These are phyloP conservation scores for Polyergus mexicanus DNA, from an alignment of 1,140 invertebrate species.

Conservation along the genomic window DNA sequence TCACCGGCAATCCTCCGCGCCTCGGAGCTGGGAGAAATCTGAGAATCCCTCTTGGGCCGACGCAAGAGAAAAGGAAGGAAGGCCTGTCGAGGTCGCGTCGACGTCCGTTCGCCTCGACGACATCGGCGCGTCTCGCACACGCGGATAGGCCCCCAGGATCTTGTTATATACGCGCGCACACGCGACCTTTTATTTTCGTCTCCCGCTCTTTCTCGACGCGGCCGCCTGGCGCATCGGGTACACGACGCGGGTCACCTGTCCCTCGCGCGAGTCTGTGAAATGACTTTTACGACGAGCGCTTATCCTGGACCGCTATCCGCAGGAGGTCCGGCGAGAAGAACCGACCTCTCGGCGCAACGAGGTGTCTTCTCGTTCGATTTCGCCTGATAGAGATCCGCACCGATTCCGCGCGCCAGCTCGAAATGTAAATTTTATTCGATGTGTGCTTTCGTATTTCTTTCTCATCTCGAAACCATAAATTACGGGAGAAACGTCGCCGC, in stretches of 20 bases:
- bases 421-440: constrained; percentile 84
- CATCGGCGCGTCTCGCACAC: constrained; percentile 4
- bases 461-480: constrained; percentile 78
- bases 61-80: background rate
- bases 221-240: constrained; percentile 33
- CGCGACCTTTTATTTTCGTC: constrained; percentile 63
- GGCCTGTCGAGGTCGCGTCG: constrained; percentile 31
- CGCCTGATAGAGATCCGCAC: constrained; percentile 74
- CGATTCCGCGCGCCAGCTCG: background rate
- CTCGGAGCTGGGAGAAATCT: background rate
- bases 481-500: constrained; percentile 70
- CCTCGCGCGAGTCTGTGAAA: constrained; percentile 81
- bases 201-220: constrained; percentile 23
- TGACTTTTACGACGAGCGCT: constrained; percentile 84
- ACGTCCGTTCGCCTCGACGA: constrained; percentile 50
- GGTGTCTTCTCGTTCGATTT: constrained; percentile 84
- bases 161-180: constrained; percentile 56
- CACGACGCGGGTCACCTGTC: constrained; percentile 82
- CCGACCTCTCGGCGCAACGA: constrained; percentile 81
- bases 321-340: constrained; percentile 81
- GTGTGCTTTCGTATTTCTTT: constrained; percentile 57
- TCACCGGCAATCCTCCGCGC: constrained; percentile 5
- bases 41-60: background rate
- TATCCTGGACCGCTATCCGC: constrained; percentile 77
- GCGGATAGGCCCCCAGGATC: background rate